Evolutionary conservation across 35 echinoderm and acorn worm genomes (phyloP).

Genomic region (Ophioderma brevispina): DNA sequence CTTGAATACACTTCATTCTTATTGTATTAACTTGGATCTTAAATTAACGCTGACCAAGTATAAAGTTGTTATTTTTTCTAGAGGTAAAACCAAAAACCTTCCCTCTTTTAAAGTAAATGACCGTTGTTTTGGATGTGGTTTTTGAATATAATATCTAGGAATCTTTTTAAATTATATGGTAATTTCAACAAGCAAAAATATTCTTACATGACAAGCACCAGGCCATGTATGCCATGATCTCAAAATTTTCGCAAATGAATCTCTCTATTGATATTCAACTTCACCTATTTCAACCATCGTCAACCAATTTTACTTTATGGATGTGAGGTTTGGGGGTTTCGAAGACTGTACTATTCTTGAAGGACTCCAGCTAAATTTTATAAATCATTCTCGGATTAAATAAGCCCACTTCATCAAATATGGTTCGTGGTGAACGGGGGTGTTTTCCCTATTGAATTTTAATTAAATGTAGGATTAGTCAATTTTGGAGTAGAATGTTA

Average conservation of each 20-base stretch:
- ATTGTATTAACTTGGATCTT: neutral
- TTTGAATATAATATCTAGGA: neutral
- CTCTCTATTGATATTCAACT: neutral
- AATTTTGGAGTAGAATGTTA: neutral
- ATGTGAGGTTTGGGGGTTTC: neutral
- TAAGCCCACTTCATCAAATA: neutral
- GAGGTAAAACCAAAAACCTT: neutral
- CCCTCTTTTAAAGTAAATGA: neutral
- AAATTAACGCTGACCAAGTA: neutral
- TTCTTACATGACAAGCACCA: neutral
- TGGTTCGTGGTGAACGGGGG: neutral
- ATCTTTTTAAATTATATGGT: conserved; percentile 2
- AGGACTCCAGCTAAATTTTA: neutral
- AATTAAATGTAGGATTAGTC: neutral
- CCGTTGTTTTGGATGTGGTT: neutral
- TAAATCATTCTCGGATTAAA: neutral
- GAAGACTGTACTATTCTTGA: neutral
- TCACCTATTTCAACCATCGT: neutral
- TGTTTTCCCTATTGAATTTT: neutral
- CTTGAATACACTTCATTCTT: neutral
- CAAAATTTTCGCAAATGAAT: neutral
- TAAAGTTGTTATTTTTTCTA: neutral
- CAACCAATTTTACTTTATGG: neutral
- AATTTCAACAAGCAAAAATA: neutral
- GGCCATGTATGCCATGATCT: neutral